phyloP scores from a whole-genome alignment of 2,797 vertebrate genomes.

The Erpetoichthys calabaricus region DNA sequence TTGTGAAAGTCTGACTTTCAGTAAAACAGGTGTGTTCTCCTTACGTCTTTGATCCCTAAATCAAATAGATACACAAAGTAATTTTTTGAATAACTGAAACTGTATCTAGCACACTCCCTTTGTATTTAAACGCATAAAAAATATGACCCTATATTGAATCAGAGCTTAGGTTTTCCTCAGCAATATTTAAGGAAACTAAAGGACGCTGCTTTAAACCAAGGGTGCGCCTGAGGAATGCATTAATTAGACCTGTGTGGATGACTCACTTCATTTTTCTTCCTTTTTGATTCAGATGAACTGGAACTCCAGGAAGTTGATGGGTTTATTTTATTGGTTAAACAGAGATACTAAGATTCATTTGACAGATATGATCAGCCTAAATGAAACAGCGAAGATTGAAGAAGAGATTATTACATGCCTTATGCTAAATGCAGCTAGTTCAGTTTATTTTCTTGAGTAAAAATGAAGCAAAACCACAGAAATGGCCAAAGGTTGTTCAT shows the following conservation, averaged over 20 bases:
- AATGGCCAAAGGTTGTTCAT: neutral
- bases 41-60: too few species aligned
- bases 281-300: constrained; percentile 23
- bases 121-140: too few species aligned
- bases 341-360: constrained; percentile 20
- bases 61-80: too few species aligned
- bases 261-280: constrained; percentile 30
- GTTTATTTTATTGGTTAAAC: constrained; percentile 21
- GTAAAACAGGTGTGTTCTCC: too few species aligned
- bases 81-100: too few species aligned
- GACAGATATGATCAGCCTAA: constrained; percentile 23
- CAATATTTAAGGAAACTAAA: too few species aligned
- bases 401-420: constrained; percentile 31
- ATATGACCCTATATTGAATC: too few species aligned
- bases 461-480: constrained; percentile 1
- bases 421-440: constrained; percentile 18
- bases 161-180: too few species aligned
- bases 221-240: too few species aligned
- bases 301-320: constrained; percentile 23
- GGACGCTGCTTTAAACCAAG: too few species aligned
- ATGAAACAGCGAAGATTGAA: constrained; percentile 24
- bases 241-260: constrained; percentile 15
- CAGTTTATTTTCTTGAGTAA: neutral
- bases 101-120: too few species aligned
- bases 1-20: too few species aligned